These are phyloP conservation scores for Recurvirostra avosetta DNA, from an alignment of 2,113 vertebrate genomes.

Conservation along the genomic window DNA sequence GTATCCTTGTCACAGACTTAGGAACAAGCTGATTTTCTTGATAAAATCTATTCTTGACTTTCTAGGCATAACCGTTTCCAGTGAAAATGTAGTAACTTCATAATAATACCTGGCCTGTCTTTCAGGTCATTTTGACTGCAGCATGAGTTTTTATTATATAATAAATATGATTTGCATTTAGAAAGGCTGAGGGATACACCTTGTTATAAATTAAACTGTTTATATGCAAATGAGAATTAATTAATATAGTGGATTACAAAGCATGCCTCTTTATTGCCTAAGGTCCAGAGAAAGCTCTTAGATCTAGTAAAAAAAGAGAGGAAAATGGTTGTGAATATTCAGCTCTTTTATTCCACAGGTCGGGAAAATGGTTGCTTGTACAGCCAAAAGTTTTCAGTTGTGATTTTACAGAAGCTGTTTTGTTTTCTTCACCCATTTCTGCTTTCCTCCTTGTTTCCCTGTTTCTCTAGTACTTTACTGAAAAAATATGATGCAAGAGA, in stretches of 20 bases:
- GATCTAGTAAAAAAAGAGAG: not conserved
- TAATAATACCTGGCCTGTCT: not conserved
- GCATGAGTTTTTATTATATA: not conserved
- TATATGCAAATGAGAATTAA: not conserved
- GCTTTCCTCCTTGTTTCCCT: not conserved
- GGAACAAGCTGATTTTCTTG: not conserved
- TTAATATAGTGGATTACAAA: not conserved
- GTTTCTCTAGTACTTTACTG: not conserved
- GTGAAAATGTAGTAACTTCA: not conserved
- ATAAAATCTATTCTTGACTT: not conserved
- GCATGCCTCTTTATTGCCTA: not conserved
- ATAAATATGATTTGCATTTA: not conserved
- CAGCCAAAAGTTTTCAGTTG: not conserved
- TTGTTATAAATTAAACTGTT: conserved; percentile 1
- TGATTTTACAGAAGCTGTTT: not conserved
- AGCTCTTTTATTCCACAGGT: not conserved
- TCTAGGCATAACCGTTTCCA: not conserved
- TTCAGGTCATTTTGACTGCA: not conserved
- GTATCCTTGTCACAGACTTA: not conserved
- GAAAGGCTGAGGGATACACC: not conserved
- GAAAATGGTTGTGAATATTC: not conserved
- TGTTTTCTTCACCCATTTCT: not conserved
- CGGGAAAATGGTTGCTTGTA: not conserved
- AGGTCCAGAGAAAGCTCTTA: not conserved
- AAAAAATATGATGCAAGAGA: not conserved